These are phyloP conservation scores for Chiridota heheva DNA, from an alignment of 35 echinoderm and acorn worm genomes.

Conservation along the genomic window DNA sequence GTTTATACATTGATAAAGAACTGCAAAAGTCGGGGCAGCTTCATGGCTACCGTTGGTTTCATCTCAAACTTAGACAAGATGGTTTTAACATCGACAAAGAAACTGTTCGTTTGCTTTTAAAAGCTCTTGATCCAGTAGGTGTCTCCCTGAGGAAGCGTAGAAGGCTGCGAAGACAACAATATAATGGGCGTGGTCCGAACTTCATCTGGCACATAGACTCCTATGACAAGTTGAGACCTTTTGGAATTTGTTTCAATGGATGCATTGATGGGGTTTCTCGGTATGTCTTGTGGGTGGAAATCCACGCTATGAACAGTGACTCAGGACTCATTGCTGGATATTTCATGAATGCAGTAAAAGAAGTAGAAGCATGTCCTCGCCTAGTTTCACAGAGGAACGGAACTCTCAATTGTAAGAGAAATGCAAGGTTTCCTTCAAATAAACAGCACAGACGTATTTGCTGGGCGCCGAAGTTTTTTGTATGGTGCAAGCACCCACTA, in stretches of 20 bases:
- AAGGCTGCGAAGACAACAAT: conserved; percentile 35
- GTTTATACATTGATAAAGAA: conserved; percentile 39
- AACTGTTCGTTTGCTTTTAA: conserved; percentile 33
- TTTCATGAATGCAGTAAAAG: conserved; percentile 40
- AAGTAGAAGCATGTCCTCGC: not conserved
- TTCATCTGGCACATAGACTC: conserved; percentile 71
- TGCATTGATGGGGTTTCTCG: conserved; percentile 68
- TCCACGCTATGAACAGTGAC: conserved; percentile 41
- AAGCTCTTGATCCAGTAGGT: conserved; percentile 54
- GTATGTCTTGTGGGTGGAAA: conserved; percentile 58
- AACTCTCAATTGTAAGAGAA: conserved; percentile 30
- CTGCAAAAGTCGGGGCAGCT: conserved; percentile 49
- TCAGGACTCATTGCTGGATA: conserved; percentile 60
- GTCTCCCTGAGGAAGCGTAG: conserved; percentile 19
- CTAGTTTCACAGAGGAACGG: conserved; percentile 43
- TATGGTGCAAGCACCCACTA: conserved; percentile 17
- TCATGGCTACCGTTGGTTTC: conserved; percentile 70
- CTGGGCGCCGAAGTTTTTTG: not conserved
- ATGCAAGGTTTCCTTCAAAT: conserved; percentile 36
- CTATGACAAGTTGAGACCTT: conserved; percentile 77
- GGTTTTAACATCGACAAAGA: conserved; percentile 43
- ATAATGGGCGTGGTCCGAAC: conserved; percentile 51
- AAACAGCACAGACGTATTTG: conserved; percentile 9
- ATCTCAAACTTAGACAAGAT: conserved; percentile 42
- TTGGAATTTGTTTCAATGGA: conserved; percentile 62